These are phyloP conservation scores for Pseudomyrmex pallidus DNA, from an alignment of 1,140 invertebrate species.

Conservation along the genomic window DNA sequence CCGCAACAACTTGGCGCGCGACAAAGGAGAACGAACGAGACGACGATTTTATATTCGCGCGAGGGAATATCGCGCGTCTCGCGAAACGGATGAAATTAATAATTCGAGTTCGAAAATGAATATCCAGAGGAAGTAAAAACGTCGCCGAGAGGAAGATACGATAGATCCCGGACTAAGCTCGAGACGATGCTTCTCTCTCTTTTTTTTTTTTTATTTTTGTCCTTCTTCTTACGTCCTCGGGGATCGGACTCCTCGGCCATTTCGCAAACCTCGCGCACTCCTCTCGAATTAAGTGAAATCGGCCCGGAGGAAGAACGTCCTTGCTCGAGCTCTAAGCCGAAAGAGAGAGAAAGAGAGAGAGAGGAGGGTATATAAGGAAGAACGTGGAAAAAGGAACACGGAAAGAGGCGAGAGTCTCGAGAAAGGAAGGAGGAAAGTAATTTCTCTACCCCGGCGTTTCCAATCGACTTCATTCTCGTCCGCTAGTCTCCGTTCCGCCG, in stretches of 20 bases:
- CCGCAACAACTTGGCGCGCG: neutral
- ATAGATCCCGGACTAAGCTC: slow-evolving; percentile 39
- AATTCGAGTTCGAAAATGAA: slow-evolving; percentile 28
- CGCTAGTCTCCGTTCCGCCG: slow-evolving; percentile 23
- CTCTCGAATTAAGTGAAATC: slow-evolving; percentile 77
- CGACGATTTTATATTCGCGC: neutral
- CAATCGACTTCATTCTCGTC: slow-evolving; percentile 77
- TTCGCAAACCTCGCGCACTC: slow-evolving; percentile 68
- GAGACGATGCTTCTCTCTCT: neutral
- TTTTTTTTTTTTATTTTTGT: slow-evolving; percentile 46
- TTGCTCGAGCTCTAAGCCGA: slow-evolving; percentile 45
- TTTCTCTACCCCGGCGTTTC: slow-evolving; percentile 78
- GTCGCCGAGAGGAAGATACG: slow-evolving; percentile 21
- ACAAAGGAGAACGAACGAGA: neutral
- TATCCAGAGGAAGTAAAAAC: slow-evolving; percentile 9
- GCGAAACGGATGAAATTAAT: slow-evolving; percentile 35
- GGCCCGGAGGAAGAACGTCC: slow-evolving; percentile 72
- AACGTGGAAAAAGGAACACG: neutral
- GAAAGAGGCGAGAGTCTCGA: neutral
- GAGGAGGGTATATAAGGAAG: neutral
- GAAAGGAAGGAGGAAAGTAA: slow-evolving; percentile 68
- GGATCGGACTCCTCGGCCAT: slow-evolving; percentile 42
- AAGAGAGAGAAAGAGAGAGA: neutral
- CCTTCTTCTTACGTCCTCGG: slow-evolving; percentile 55
- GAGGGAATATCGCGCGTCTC: slow-evolving; percentile 15